Evolutionary conservation across 2,888 invertebrate species (phyloP), one percentile per base, ranked within the genome.

Genomic region (Diloba caeruleocephala): DNA sequence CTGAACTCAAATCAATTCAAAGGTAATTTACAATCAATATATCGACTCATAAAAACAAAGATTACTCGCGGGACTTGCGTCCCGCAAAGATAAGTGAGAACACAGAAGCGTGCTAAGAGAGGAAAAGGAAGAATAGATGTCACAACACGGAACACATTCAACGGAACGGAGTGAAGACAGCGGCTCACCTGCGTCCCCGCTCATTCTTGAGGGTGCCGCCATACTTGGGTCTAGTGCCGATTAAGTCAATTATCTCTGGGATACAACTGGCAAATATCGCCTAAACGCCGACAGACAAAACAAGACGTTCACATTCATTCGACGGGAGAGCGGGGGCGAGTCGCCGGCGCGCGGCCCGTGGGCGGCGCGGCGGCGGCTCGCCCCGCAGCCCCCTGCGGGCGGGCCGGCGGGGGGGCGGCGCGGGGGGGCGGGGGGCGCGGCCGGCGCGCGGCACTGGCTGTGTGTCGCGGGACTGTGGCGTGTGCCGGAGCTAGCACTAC

Each of bases 201-300:
- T 99, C 99, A 96, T 99, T 99, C 97, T 99, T 99, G 97, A 98
- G 98, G 94, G 99, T 98, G 95, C 99, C 99, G 95, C 99, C 99
- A 96, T 99, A 99, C 96, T 99, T 99, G 95, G 99, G 98, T 95
- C 99, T 98, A 96, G 98, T 98, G 95, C 99, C 99, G 96, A 99
- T 98, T 96, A 99, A 98, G 96, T 99, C 99, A 95, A 99, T 99
- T 95, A 99, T 99, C 97, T 99, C 99, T 94, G 99, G 99, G 95
- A 99, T 99, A 97, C 99, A 99, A 97, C 98, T 99, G 96, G 99
- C 99, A 97, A 99, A 99, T 97, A 99, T 99, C 96, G 99, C 99
- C 99, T 99, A 94, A 94, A 94, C 94, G 94, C 93, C 93, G 94
- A 91, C 92, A 93, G 94, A 94, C 94, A 95, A 92, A 94, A 94